Percentiles rank a stretch among this genome's conserved stretches.
phyloP scores from a whole-genome alignment of 2,888 invertebrate species.

The Latrodectus elegans region DNA sequence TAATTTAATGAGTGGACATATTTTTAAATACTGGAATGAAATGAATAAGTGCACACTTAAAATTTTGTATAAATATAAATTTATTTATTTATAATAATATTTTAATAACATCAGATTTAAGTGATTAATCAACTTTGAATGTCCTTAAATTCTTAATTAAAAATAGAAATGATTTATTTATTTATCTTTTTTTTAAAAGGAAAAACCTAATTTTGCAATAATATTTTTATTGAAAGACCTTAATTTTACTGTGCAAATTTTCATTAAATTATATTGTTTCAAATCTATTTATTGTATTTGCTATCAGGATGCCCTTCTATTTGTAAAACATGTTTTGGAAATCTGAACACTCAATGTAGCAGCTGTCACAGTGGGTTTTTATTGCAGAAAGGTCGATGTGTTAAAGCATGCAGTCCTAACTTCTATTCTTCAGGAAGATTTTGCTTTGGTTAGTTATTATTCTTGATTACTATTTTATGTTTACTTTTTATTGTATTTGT shows the following conservation, averaged over 20 bases:
- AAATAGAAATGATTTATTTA: neutral
- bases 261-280: neutral
- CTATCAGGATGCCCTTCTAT: slow-evolving; percentile 25
- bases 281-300: neutral
- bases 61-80: no score
- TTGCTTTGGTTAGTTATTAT: slow-evolving; percentile 37
- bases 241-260: no score
- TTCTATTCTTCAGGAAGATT: slow-evolving; percentile 28
- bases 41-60: neutral
- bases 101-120: no score
- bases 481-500: neutral
- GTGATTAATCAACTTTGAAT: neutral
- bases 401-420: slow-evolving; percentile 33
- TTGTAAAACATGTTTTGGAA: slow-evolving; percentile 62
- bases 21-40: neutral
- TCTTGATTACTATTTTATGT: neutral
- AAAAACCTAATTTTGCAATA: no score
- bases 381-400: slow-evolving; percentile 46
- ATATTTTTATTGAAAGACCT: no score
- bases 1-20: neutral
- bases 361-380: slow-evolving; percentile 46
- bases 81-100: no score
- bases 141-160: neutral
- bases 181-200: no score
- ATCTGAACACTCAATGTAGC: slow-evolving; percentile 52